A percentile compares a stretch with the other conserved stretches of the same genome.
Evolutionary conservation across 2,888 invertebrate species (phyloP).

Genomic region (Agapostemon virescens): DNA sequence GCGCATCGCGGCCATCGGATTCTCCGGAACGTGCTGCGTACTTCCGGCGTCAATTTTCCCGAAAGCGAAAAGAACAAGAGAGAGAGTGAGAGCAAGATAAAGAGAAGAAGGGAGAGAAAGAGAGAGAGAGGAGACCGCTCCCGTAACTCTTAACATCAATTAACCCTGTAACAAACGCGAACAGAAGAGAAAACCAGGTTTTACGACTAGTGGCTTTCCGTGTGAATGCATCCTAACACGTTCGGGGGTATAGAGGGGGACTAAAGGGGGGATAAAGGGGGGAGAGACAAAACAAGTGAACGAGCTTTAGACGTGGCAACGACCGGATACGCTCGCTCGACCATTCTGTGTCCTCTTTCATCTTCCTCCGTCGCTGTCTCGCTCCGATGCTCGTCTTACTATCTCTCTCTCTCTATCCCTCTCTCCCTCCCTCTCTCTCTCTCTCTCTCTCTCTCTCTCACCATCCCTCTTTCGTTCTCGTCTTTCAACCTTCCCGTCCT

Average conservation of each 20-base stretch:
- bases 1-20: neutral
- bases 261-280: slow-evolving; percentile 45
- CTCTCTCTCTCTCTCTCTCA: neutral
- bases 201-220: slow-evolving; percentile 56
- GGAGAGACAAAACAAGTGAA: slow-evolving; percentile 77
- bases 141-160: slow-evolving; percentile 46
- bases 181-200: slow-evolving; percentile 52
- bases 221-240: slow-evolving; percentile 67
- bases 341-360: slow-evolving; percentile 53
- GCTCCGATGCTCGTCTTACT: slow-evolving; percentile 15
- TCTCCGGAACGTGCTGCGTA: neutral
- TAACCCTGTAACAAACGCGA: slow-evolving; percentile 52
- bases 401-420: neutral
- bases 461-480: slow-evolving; percentile 19
- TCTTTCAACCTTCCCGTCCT: slow-evolving; percentile 7
- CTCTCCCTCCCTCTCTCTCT: neutral
- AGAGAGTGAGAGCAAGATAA: neutral
- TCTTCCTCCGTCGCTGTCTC: slow-evolving; percentile 34
- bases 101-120: neutral
- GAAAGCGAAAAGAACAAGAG: neutral
- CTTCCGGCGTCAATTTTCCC: neutral
- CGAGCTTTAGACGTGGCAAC: slow-evolving; percentile 78
- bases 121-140: neutral
- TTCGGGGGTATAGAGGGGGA: slow-evolving; percentile 30
- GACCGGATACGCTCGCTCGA: slow-evolving; percentile 77